A percentile compares a stretch with the other conserved stretches of the same genome.
Evolutionary conservation across 2,888 invertebrate species (phyloP).

Genomic region (Heteropelma amictum): DNA sequence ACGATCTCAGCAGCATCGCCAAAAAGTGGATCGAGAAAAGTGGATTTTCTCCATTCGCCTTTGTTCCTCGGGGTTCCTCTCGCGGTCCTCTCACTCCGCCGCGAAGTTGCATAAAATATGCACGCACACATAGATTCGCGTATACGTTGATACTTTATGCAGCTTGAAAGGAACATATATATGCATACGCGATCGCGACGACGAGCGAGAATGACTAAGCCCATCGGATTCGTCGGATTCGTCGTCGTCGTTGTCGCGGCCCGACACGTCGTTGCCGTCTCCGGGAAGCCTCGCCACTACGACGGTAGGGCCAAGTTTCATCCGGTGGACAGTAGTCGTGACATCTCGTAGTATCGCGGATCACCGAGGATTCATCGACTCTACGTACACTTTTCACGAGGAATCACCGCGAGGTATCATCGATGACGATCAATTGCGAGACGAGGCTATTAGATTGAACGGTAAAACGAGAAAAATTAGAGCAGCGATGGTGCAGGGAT

Average conservation of each 20-base stretch:
- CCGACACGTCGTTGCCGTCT: constrained; percentile 50
- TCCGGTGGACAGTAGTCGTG: constrained; percentile 51
- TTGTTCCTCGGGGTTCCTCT: background rate
- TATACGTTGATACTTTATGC: background rate
- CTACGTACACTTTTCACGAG: no score
- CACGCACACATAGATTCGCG: background rate
- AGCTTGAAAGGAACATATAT: background rate
- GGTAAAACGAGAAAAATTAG: background rate
- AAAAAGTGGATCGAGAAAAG: constrained; percentile 32
- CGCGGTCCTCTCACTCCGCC: background rate
- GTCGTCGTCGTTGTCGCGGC: constrained; percentile 44
- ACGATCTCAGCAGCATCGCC: constrained; percentile 28
- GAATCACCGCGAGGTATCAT: no score
- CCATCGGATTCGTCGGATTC: constrained; percentile 44
- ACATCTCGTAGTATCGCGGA: constrained; percentile 48
- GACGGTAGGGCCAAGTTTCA: constrained; percentile 53
- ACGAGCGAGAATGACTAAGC: constrained; percentile 54
- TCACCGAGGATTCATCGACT: no score
- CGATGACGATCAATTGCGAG: no score
- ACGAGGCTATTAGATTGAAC: background rate
- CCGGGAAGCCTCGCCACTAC: constrained; percentile 54
- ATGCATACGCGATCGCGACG: constrained; percentile 42
- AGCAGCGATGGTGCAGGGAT: no score
- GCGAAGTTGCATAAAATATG: background rate
- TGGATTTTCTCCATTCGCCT: background rate